Conservation (phyloP, 2,797 vertebrate species). For the Gila robusta region DNA sequence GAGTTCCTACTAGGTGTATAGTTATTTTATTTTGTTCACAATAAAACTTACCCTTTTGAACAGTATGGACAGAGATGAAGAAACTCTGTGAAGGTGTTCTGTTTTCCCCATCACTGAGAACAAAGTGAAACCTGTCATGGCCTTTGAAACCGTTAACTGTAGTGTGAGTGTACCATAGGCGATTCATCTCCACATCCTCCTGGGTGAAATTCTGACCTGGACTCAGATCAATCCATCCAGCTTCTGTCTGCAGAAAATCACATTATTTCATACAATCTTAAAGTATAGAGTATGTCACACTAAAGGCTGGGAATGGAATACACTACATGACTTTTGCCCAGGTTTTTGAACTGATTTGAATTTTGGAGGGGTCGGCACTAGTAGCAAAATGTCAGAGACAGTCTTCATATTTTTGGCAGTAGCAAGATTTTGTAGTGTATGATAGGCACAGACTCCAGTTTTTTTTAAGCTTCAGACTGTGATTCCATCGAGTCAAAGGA, state of each 20-base stretch:
- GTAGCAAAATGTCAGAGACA: background rate
- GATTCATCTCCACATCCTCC: constrained; percentile 79
- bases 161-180: constrained; percentile 74
- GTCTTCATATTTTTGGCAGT: background rate
- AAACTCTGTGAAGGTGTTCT: constrained; percentile 69
- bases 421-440: background rate
- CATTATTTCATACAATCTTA: background rate
- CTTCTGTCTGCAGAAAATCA: constrained; percentile 60
- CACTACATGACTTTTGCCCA: background rate
- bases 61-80: constrained; percentile 71
- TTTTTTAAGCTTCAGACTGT: background rate
- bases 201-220: constrained; percentile 78
- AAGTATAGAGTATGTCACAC: background rate
- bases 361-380: background rate
- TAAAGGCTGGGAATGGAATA: background rate
- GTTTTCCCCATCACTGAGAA: constrained; percentile 75
- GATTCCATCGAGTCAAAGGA: background rate
- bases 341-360: background rate
- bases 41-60: constrained; percentile 73
- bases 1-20: background rate
- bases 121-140: constrained; percentile 78
- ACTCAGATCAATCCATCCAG: constrained; percentile 70
- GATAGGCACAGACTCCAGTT: background rate
- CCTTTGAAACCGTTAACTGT: constrained; percentile 68
- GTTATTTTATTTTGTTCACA: background rate